Conservation (phyloP, 2,113 vertebrate species). For the Calcarius ornatus region DNA sequence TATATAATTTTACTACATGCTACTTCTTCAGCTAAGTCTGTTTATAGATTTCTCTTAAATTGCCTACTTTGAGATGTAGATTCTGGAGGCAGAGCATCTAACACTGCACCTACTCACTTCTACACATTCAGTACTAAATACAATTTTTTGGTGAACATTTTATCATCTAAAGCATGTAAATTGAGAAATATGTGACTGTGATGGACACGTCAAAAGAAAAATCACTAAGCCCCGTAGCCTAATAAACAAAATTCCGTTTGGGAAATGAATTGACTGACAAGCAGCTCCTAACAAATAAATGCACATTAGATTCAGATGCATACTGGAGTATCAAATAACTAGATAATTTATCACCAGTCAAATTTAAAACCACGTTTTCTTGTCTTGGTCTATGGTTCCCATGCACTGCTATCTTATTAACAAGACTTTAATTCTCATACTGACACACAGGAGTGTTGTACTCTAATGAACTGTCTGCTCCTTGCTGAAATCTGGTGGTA, state of each 20-base stretch:
- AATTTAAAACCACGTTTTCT: conserved; percentile 55
- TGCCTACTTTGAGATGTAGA: neutral
- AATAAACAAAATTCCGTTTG: conserved; percentile 46
- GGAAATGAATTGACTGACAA: conserved; percentile 33
- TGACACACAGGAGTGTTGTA: conserved; percentile 72
- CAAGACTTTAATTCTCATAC: conserved; percentile 71
- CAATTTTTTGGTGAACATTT: neutral
- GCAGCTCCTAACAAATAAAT: conserved; percentile 25
- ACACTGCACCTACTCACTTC: neutral
- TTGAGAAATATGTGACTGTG: conserved; percentile 31
- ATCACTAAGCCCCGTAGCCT: neutral
- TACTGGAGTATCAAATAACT: conserved; percentile 40
- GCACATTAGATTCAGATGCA: conserved; percentile 27
- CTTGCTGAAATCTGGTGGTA: conserved; percentile 65
- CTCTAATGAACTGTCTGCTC: conserved; percentile 77
- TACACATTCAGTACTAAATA: neutral
- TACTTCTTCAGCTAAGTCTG: neutral
- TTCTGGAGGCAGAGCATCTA: neutral
- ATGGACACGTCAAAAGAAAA: conserved; percentile 31
- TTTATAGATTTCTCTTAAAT: neutral
- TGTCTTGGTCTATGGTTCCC: conserved; percentile 56
- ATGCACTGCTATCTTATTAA: conserved; percentile 70
- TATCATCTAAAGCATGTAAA: neutral
- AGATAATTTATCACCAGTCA: conserved; percentile 70
- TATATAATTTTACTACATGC: neutral